These are phyloP conservation scores for Cosmia trapezina DNA, from an alignment of 2,888 invertebrate genomes.

Conservation along the genomic window DNA sequence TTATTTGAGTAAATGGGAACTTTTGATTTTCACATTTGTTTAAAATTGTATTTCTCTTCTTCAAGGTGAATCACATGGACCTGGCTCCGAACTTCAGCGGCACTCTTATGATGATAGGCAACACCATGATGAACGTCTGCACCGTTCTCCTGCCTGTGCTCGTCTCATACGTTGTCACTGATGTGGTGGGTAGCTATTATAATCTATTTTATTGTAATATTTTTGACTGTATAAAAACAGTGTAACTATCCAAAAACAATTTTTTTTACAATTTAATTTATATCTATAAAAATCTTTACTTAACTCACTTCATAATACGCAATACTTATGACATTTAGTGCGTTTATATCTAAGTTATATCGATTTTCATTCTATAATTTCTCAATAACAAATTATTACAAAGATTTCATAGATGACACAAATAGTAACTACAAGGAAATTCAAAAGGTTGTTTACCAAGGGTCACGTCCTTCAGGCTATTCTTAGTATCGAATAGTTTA, in stretches of 20 bases:
- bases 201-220: not conserved
- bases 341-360: not conserved
- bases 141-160: slow-evolving; percentile 92
- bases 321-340: not conserved
- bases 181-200: slow-evolving; percentile 89
- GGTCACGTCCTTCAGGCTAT: not conserved
- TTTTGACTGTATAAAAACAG: not conserved
- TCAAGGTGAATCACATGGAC: slow-evolving; percentile 94
- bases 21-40: not conserved
- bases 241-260: not conserved
- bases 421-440: not conserved
- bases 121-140: slow-evolving; percentile 92
- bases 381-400: not conserved
- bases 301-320: not conserved
- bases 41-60: slow-evolving; percentile 3
- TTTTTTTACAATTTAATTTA: not conserved
- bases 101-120: slow-evolving; percentile 94
- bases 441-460: not conserved
- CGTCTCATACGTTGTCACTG: slow-evolving; percentile 92
- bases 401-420: not conserved
- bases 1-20: not conserved
- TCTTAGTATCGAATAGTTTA: not conserved
- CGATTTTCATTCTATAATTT: too few relatives aligned
- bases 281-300: not conserved
- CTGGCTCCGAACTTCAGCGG: slow-evolving; percentile 95